phyloP scores from a whole-genome alignment of 2,888 invertebrate species.

The Sepioteuthis lessoniana region DNA sequence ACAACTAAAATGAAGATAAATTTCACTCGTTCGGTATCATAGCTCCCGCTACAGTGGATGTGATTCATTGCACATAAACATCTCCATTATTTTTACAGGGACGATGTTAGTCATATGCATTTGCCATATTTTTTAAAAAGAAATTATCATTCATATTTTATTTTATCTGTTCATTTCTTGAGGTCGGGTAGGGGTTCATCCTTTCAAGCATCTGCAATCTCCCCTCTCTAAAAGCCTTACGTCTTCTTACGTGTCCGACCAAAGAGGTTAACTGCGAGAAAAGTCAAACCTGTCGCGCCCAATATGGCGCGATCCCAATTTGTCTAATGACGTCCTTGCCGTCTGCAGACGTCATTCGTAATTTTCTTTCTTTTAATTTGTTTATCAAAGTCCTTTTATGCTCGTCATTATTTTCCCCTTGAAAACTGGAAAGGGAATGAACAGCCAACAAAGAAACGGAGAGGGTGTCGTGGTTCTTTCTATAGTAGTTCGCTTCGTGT shows the following conservation, averaged over 20 bases:
- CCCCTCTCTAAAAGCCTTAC: background rate
- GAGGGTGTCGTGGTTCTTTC: background rate
- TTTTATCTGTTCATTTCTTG: no score
- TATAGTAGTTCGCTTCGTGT: background rate
- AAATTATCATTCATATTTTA: no score
- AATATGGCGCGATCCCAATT: slow-evolving; percentile 8
- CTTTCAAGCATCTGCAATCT: no score
- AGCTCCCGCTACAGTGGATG: no score
- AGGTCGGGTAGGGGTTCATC: no score
- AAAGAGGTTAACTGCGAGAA: background rate
- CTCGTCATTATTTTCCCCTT: background rate
- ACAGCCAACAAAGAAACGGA: background rate
- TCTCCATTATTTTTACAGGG: no score
- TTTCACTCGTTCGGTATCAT: no score
- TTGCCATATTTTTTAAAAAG: no score
- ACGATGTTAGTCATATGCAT: no score
- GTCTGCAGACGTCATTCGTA: slow-evolving; percentile 8
- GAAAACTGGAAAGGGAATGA: background rate
- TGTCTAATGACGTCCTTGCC: slow-evolving; percentile 4
- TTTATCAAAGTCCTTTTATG: background rate
- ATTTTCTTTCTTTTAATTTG: background rate
- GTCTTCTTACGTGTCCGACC: background rate
- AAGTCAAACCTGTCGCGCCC: background rate
- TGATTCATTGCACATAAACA: no score
- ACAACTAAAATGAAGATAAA: no score